Evolutionary conservation across 1,140 invertebrate genomes (phyloP).

Genomic region (Drosophila bifasciata): DNA sequence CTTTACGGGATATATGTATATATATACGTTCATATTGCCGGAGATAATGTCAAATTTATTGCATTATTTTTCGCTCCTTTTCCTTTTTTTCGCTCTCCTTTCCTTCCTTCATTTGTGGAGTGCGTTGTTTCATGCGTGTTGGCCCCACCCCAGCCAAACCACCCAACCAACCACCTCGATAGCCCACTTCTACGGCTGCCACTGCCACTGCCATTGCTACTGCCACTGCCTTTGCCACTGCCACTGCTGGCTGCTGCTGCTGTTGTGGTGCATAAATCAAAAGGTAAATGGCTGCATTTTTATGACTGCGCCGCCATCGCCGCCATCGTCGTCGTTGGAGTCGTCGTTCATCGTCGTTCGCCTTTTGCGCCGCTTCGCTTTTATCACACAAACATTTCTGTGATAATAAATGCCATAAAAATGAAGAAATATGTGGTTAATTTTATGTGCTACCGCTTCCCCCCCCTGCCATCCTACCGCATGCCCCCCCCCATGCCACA

Average conservation of each 20-base stretch:
- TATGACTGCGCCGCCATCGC: slow-evolving; percentile 76
- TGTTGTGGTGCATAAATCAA: slow-evolving; percentile 78
- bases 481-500: slow-evolving; percentile 1
- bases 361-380: slow-evolving; percentile 71
- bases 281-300: slow-evolving; percentile 83
- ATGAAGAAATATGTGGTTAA: slow-evolving; percentile 83
- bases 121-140: slow-evolving; percentile 51
- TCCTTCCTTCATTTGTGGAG: slow-evolving; percentile 2
- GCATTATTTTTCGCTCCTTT: slow-evolving; percentile 73
- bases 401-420: slow-evolving; percentile 83
- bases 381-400: slow-evolving; percentile 82
- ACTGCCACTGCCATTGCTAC: slow-evolving; percentile 5
- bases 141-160: slow-evolving; percentile 2
- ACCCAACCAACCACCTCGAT: neutral
- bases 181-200: neutral
- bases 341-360: slow-evolving; percentile 70
- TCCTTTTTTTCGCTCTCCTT: slow-evolving; percentile 24
- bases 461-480: no score
- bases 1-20: slow-evolving; percentile 37
- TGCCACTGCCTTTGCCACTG: neutral
- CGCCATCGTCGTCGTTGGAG: slow-evolving; percentile 43
- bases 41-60: slow-evolving; percentile 82
- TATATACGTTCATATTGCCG: slow-evolving; percentile 66
- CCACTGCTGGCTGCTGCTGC: slow-evolving; percentile 22
- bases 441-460: slow-evolving; percentile 71